Conservation (phyloP, 2,797 vertebrate genomes). For the Melopsittacus undulatus region DNA sequence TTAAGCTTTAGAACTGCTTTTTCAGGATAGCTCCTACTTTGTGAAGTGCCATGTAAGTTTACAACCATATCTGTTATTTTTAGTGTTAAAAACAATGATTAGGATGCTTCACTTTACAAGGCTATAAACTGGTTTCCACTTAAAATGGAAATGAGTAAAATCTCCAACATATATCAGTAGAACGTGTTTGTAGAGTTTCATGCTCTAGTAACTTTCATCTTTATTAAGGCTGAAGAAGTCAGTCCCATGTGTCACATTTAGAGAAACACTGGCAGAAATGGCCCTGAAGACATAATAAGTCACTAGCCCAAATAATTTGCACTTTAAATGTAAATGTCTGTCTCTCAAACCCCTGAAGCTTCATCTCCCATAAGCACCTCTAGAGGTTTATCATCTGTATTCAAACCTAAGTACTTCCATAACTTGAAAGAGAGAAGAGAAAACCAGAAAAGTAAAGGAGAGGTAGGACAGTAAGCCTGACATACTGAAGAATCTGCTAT, state of each 20-base stretch:
- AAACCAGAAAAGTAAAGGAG: neutral
- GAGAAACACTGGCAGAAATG: conserved; percentile 29
- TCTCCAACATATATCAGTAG: conserved; percentile 34
- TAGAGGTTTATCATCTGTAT: neutral
- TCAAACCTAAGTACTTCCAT: neutral
- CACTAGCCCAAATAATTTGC: conserved; percentile 57
- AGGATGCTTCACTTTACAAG: conserved; percentile 35
- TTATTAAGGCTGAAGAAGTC: conserved; percentile 42
- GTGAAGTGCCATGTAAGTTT: neutral
- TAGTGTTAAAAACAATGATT: conserved; percentile 45
- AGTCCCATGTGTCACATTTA: conserved; percentile 40
- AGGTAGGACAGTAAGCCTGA: neutral
- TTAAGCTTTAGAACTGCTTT: neutral
- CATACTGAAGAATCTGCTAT: neutral
- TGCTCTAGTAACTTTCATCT: conserved; percentile 37
- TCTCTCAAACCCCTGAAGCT: conserved; percentile 8
- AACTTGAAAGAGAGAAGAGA: neutral
- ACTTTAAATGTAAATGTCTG: conserved; percentile 58
- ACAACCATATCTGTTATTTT: conserved; percentile 14
- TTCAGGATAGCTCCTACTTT: neutral
- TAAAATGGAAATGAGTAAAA: conserved; percentile 62
- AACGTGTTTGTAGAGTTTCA: conserved; percentile 54
- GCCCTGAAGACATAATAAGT: conserved; percentile 40
- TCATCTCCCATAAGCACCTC: neutral
- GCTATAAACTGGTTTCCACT: conserved; percentile 51